Conservation (phyloP, 37 sponge, comb jelly and placozoan species). For the Ephydatia muelleri region DNA sequence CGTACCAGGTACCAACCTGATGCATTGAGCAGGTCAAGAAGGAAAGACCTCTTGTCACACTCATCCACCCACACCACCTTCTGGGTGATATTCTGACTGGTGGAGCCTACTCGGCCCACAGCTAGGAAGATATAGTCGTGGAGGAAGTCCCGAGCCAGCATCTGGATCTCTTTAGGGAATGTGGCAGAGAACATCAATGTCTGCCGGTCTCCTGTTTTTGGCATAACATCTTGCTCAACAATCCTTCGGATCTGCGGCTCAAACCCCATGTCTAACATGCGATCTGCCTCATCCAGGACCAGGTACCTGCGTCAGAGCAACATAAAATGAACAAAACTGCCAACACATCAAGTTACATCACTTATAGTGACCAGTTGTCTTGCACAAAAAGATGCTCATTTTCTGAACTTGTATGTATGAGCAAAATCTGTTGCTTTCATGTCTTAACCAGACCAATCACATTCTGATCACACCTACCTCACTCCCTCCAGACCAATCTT, state of each 20-base stretch:
- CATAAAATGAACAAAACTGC: not conserved
- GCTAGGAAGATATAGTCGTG: constrained; percentile 98
- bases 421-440: no score
- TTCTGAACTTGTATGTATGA: not conserved
- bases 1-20: constrained; percentile 76
- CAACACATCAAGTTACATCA: not conserved
- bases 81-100: constrained; percentile 99
- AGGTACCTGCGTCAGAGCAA: constrained; percentile 46
- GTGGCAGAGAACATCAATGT: constrained; percentile 99
- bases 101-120: constrained; percentile 96
- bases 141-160: constrained; percentile 93
- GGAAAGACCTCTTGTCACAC: constrained; percentile 91
- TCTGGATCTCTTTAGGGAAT: constrained; percentile 99
- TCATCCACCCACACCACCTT: constrained; percentile 99
- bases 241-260: constrained; percentile 98
- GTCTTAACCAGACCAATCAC: not conserved
- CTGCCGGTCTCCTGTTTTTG: constrained; percentile 80
- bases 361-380: not conserved
- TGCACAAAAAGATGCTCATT: no score
- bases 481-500: constrained; percentile 83
- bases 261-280: constrained; percentile 99
- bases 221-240: constrained; percentile 95
- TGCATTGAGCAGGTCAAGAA: constrained; percentile 91
- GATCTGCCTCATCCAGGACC: constrained; percentile 95
- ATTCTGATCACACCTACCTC: constrained; percentile 36